A percentile compares a stretch with the other conserved stretches of the same genome.
Conservation (phyloP, 2,113 vertebrate species). For the Platichthys stellatus region DNA sequence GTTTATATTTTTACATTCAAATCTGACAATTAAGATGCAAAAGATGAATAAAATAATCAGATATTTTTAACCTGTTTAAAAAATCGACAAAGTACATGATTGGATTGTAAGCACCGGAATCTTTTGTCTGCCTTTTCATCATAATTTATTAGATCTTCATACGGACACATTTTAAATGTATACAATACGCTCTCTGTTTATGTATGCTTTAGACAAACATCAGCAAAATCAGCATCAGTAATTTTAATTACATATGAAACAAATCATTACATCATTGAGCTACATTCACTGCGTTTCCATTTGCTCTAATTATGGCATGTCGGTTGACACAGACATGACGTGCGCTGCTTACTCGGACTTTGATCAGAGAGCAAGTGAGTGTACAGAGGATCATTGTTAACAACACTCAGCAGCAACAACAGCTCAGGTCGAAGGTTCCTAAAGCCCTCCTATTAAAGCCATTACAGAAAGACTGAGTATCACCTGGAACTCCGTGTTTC, state of each 20-base stretch:
- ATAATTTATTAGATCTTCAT: too few relatives aligned
- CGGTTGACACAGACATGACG: not conserved
- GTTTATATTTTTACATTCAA: too few relatives aligned
- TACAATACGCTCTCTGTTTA: too few relatives aligned
- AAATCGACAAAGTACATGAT: not conserved
- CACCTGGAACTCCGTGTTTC: slow-evolving; percentile 1
- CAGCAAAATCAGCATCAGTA: too few relatives aligned
- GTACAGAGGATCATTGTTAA: not conserved
- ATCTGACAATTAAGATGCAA: too few relatives aligned
- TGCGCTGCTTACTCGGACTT: not conserved
- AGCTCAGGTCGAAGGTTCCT: slow-evolving; percentile 7
- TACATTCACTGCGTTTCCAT: not conserved
- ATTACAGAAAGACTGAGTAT: not conserved
- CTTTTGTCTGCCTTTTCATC: too few relatives aligned
- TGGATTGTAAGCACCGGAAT: too few relatives aligned
- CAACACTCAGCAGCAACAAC: not conserved
- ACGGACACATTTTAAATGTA: too few relatives aligned
- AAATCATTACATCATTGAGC: not conserved
- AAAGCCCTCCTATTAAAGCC: slow-evolving; percentile 20
- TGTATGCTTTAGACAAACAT: too few relatives aligned
- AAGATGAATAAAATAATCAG: too few relatives aligned
- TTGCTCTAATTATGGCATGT: not conserved
- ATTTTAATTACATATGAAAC: too few relatives aligned
- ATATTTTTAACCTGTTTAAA: too few relatives aligned
- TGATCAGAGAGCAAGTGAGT: not conserved